Percentiles rank a stretch among this genome's conserved stretches.
Evolutionary conservation across 2,888 invertebrate genomes (phyloP).

Genomic region (Chalcis sispes): DNA sequence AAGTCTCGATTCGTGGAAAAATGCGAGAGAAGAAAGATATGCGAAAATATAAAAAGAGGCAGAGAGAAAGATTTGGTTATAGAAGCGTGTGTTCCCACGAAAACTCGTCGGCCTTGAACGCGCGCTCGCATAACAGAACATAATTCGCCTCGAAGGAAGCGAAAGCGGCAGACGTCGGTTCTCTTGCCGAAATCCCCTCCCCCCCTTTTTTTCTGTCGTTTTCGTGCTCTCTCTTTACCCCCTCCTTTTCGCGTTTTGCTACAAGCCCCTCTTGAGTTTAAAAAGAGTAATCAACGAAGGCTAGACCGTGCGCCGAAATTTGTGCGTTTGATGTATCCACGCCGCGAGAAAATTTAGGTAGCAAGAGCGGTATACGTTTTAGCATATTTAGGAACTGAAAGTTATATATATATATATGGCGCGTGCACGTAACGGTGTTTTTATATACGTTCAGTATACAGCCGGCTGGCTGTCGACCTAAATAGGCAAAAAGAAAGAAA

Average conservation of each 20-base stretch:
- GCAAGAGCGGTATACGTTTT: too few relatives aligned
- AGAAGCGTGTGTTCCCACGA: slow-evolving; percentile 65
- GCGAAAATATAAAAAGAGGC: background rate
- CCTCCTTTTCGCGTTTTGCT: background rate
- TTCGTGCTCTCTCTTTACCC: too few relatives aligned
- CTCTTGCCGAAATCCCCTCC: slow-evolving; percentile 6
- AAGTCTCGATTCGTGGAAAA: background rate
- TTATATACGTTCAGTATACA: slow-evolving; percentile 13
- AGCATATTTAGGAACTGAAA: too few relatives aligned
- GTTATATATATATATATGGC: background rate
- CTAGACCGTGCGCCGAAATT: too few relatives aligned
- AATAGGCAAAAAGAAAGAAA: slow-evolving; percentile 31
- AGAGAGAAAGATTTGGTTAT: slow-evolving; percentile 5
- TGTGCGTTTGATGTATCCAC: too few relatives aligned
- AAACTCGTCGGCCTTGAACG: slow-evolving; percentile 65
- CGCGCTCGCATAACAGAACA: background rate
- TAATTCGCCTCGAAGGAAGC: slow-evolving; percentile 52
- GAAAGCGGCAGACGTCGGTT: slow-evolving; percentile 19
- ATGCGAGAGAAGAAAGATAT: slow-evolving; percentile 32
- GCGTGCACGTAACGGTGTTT: slow-evolving; percentile 30
- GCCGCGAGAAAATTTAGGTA: too few relatives aligned
- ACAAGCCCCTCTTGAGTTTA: too few relatives aligned
- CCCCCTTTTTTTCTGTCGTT: slow-evolving; percentile 1
- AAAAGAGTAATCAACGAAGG: too few relatives aligned
- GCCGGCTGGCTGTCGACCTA: slow-evolving; percentile 29